Evolutionary conservation across 2,113 vertebrate genomes (phyloP).

Genomic region (Tragelaphus strepsiceros): DNA sequence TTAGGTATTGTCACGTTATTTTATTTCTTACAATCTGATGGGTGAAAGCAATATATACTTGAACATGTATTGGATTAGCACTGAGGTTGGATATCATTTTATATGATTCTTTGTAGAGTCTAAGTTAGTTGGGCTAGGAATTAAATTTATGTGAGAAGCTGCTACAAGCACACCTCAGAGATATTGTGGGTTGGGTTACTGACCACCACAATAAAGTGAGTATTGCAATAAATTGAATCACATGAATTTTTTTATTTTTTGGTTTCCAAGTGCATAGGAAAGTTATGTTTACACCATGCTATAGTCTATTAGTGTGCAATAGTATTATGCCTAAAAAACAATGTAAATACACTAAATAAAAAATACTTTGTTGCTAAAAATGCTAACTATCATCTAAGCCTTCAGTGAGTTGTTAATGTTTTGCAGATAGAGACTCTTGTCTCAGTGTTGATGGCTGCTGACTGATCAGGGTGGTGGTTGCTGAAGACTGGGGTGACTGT

Average conservation of each 20-base stretch:
- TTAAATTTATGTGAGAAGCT: not conserved
- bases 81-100: not conserved
- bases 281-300: not conserved
- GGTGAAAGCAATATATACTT: not conserved
- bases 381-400: not conserved
- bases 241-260: not conserved
- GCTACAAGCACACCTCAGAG: not conserved
- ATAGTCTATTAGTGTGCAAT: not conserved
- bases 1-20: not conserved
- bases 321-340: not conserved
- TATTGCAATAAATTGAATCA: not conserved
- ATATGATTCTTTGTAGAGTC: not conserved
- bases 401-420: not conserved
- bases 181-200: not conserved
- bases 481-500: not conserved
- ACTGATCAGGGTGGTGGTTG: not conserved
- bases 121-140: not conserved
- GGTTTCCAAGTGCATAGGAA: not conserved
- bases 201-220: not conserved
- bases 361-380: not conserved
- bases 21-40: not conserved
- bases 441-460: not conserved
- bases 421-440: not conserved
- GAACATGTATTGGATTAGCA: not conserved
- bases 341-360: not conserved